Evolutionary conservation across 2,888 invertebrate species (phyloP).

Genomic region (Anthophora plumipes): DNA sequence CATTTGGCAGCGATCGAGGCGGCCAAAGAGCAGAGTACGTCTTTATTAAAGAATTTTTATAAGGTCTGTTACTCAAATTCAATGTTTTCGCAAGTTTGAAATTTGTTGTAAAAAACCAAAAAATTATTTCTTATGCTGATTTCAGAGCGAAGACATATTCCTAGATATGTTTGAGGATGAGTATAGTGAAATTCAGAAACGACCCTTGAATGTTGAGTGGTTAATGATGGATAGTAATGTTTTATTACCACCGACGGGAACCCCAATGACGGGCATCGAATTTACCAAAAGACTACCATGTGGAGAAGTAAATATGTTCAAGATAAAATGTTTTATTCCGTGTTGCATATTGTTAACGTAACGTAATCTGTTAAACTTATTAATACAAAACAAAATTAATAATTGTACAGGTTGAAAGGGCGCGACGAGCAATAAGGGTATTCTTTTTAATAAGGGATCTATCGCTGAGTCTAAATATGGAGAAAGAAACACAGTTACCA

Average conservation of each 20-base stretch:
- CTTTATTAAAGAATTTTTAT: conserved; percentile 95
- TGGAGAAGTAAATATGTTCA: conserved; percentile 91
- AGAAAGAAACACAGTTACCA: conserved; percentile 94
- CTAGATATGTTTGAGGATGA: conserved; percentile 99
- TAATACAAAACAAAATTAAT: conserved; percentile 45
- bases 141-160: conserved; percentile 97
- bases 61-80: conserved; percentile 86
- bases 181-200: conserved; percentile 95
- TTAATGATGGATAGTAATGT: conserved; percentile 98
- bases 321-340: neutral
- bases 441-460: conserved; percentile 95
- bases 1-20: conserved; percentile 90
- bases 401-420: conserved; percentile 90
- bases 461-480: conserved; percentile 92
- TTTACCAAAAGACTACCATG: conserved; percentile 97
- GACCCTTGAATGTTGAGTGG: conserved; percentile 95
- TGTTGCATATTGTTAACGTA: neutral
- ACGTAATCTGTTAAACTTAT: conserved; percentile 42
- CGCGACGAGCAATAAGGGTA: conserved; percentile 95
- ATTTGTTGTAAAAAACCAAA: neutral
- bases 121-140: conserved; percentile 10
- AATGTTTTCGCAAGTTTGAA: neutral
- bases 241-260: conserved; percentile 96
- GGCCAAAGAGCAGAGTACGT: conserved; percentile 92
- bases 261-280: conserved; percentile 97